phyloP scores from a whole-genome alignment of 1,140 invertebrate species.

The Drosophila willistoni region DNA sequence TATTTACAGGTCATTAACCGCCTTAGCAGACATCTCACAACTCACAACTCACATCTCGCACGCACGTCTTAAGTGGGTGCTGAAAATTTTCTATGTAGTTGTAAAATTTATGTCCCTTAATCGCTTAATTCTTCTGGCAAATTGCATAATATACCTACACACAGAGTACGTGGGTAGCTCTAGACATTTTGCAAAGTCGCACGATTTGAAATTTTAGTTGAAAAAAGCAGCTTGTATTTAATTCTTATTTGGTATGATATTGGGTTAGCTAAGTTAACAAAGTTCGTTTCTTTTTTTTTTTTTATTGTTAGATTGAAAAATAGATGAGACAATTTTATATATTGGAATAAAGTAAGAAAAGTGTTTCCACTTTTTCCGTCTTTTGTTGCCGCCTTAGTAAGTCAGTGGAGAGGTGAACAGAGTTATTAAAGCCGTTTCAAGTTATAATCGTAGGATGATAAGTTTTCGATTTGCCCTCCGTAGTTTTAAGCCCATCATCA shows the following conservation, averaged over 20 bases:
- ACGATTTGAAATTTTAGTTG: no score
- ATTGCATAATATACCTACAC: conserved; percentile 63
- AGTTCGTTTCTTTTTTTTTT: no score
- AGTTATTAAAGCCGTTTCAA: neutral
- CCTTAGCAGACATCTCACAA: conserved; percentile 24
- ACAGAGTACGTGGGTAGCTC: neutral
- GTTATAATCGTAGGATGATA: neutral
- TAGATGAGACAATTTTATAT: no score
- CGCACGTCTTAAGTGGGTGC: conserved; percentile 65
- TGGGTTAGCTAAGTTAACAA: no score
- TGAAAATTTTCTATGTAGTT: conserved; percentile 45
- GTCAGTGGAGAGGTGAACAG: neutral
- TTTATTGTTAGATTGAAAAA: no score
- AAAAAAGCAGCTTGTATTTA: no score
- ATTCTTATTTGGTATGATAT: no score
- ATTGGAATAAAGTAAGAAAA: no score
- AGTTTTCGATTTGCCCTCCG: neutral
- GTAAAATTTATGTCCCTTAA: conserved; percentile 73
- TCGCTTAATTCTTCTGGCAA: conserved; percentile 73
- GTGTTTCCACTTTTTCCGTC: no score
- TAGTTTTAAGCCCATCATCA: conserved; percentile 17
- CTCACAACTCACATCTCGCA: conserved; percentile 12
- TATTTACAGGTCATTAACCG: conserved; percentile 77
- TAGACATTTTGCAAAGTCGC: neutral
- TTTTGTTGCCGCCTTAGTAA: no score